phyloP scores from a whole-genome alignment of 2,888 invertebrate genomes.

The Crematogaster levior region DNA sequence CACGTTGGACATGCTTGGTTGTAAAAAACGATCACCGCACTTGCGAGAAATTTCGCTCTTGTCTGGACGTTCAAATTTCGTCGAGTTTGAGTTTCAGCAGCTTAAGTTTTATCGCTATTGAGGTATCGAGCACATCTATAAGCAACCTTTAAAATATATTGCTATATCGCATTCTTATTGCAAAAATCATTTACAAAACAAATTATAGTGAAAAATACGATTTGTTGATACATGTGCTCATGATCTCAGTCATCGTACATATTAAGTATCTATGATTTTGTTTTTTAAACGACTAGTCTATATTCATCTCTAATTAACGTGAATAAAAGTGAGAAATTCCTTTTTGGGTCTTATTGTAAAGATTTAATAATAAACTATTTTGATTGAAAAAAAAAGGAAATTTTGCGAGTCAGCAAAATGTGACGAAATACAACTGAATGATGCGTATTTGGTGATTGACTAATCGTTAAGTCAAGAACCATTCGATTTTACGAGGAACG shows the following conservation, averaged over 20 bases:
- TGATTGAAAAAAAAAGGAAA: not conserved
- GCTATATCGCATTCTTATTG: not conserved
- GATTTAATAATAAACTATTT: slow-evolving; percentile 1
- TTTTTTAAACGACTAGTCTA: not conserved
- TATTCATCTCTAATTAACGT: not conserved
- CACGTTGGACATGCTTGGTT: slow-evolving; percentile 69
- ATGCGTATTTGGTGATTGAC: not conserved
- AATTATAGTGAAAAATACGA: not conserved
- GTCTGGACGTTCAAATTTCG: not conserved
- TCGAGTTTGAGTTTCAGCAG: not conserved
- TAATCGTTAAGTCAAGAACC: slow-evolving; percentile 3
- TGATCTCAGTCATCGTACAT: not conserved
- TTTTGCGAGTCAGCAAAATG: not conserved
- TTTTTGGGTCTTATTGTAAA: not conserved
- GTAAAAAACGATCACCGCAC: slow-evolving; percentile 62
- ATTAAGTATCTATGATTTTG: not conserved
- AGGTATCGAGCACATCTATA: not conserved
- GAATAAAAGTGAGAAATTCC: not conserved
- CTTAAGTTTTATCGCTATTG: not conserved
- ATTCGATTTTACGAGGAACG: slow-evolving; percentile 6
- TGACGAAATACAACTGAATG: not conserved
- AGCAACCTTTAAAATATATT: not conserved
- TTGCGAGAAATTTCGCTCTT: slow-evolving; percentile 46
- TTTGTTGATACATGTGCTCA: not conserved
- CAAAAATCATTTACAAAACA: not conserved